Percentiles rank a stretch among this genome's conserved stretches.
Conservation (phyloP, 2,888 invertebrate species). For the Drosophila ustulata region DNA sequence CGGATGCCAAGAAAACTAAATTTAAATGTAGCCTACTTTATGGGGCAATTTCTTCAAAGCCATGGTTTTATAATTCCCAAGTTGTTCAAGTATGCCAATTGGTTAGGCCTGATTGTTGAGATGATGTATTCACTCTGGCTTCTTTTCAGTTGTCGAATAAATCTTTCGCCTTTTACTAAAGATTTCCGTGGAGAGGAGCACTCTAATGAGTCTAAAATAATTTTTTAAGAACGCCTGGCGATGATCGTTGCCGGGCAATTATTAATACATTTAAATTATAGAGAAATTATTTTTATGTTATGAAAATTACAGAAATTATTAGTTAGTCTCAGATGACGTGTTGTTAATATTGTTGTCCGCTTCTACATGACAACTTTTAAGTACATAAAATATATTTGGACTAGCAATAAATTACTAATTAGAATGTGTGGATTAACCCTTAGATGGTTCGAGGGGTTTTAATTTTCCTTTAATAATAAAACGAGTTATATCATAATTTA, state of each 20-base stretch:
- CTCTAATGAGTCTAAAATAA: slow-evolving; percentile 88
- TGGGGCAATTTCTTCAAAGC: background rate
- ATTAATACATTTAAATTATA: slow-evolving; percentile 19
- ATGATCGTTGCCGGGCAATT: slow-evolving; percentile 33
- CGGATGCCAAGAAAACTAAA: too few species aligned
- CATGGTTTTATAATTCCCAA: slow-evolving; percentile 48
- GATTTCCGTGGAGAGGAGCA: slow-evolving; percentile 91
- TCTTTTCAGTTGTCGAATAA: slow-evolving; percentile 89
- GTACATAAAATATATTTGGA: too few species aligned
- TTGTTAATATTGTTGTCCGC: too few species aligned
- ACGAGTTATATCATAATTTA: too few species aligned
- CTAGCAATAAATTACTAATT: too few species aligned
- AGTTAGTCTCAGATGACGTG: too few species aligned
- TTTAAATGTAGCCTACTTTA: background rate
- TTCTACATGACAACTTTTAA: too few species aligned
- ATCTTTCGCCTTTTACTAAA: slow-evolving; percentile 93
- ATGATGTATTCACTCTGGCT: slow-evolving; percentile 86
- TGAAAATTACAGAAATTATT: too few species aligned
- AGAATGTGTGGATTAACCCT: too few species aligned
- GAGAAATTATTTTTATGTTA: too few species aligned
- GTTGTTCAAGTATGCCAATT: slow-evolving; percentile 14
- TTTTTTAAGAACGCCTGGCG: slow-evolving; percentile 55
- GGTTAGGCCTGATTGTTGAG: background rate
- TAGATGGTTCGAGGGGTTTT: too few species aligned
- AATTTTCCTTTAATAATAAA: too few species aligned